Evolutionary conservation across 1,140 invertebrate species (phyloP), one percentile per base, ranked within the genome.

Genomic region (Rhynchophorus ferrugineus): DNA sequence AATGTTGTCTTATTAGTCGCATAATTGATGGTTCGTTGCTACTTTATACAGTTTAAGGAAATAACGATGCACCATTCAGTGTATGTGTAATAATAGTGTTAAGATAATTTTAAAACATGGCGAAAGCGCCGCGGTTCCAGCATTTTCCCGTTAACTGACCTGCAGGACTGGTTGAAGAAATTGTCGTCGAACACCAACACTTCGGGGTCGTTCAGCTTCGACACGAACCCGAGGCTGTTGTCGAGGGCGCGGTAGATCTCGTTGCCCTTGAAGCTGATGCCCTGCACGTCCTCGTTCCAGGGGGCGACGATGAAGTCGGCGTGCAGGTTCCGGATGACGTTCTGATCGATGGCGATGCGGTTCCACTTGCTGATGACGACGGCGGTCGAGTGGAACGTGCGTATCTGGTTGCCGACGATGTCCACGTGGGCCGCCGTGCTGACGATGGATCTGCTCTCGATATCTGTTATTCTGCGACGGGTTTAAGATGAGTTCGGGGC

Each of bases 341-440:
- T 85, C 45, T 76, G 67, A 44, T 81, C 77, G 54, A 87, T 76
- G 5, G 67, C 61, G 9, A 85, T 71, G 52, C 69, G 74, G 60
- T 78, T 83, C 78, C 81, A 83, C 3, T 79, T 73, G 5, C 76
- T 71, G 7, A 87, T 63, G 14, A 71, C 71, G 20, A 85, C 75
- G 14, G 78, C 77, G 20, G 67, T 67, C 8, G 70, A 67, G 16
- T 71, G 69, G 3, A 86, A 70, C 14, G 68, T 69, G 29, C 74
- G 67, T 54, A 87, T 82, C 42, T 76, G 70, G 64, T 81, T 83
- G 58, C 80, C 73, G 21, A 71, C 71, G 14, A 87, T 75, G 7
- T 70, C 72, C 3, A 81, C 77, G 0, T 71, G 74, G 1, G 76
- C 81, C 3, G 78, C 75, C 8, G 78, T 80, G 7, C 77, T 73